Base-by-base conservation (phyloP, 2,888 invertebrate genomes). In the Netelia fuscicornis region DNA sequence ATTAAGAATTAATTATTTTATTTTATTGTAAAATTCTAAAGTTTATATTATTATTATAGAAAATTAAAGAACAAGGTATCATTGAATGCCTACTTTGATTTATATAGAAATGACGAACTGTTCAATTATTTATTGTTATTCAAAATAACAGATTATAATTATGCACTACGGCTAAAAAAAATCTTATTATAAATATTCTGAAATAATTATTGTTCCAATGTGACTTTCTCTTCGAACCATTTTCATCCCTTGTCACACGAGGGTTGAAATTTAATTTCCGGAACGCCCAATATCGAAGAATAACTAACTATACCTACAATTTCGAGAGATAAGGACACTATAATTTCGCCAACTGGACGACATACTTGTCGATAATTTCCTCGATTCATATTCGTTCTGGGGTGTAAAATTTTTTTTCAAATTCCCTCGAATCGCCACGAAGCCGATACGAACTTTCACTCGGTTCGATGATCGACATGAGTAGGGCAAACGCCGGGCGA, bases 401-500 rank as follows among this genome's bases (percentile, higher is more conserved):
- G 76, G 65, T 76, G 54, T 76, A 52, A 25, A 65, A 65, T 76
- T 65, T 76, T 67, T 67, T 44, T 58, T 11, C 25, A 44, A 72
- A 48, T 65, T 72, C 56, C n/a, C 44, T 64, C 37, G 9, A 17
- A 10, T 20, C 25, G 54, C 58, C 2, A 2, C 1, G 71, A 79
- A 37, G 0, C 42, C 20, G 37, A 52, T 20, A 20, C 9, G 58
- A 72, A 80, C 85, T 85, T 85, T 85, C 85, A 80, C 85, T 68
- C 48, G 56, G 60, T 17, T 76, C 25, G 42, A 65, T 80, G 82
- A 80, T 76, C 60, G 82, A 82, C 85, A 79, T 82, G 48, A 79
- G 85, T 82, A 65, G 79, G 75, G 74, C 74, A 71, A 20, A 67
- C 44, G 54, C 23, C 62, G 64, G 37, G 17, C 23, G 62, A 42